Evolutionary conservation across 2,888 invertebrate species (phyloP), one percentile per base, ranked within the genome.

Genomic region (Belgica antarctica): DNA sequence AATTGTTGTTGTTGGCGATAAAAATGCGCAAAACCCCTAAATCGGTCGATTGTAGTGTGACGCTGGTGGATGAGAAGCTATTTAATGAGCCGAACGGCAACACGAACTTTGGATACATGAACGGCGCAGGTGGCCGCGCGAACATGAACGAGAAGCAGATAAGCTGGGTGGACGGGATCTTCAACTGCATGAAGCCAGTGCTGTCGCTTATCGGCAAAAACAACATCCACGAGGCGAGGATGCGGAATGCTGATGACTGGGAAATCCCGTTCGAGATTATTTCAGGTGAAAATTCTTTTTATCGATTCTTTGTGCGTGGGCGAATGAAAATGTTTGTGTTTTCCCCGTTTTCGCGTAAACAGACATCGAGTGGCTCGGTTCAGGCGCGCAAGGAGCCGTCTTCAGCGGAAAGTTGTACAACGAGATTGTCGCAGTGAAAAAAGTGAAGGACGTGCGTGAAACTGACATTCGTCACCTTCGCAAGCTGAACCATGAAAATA

Each of bases 311-410:
- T 12, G 12, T 34, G 34, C 34, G 34, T 34, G 7, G 34, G 12
- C 12, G 34, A 7, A 12, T 34, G 12, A 34, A 7, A 34, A 34
- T 19, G 31, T 25, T 47, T 36, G 15, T 17, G 19, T 15, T 34
- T 34, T 46, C 8, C n/a, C n/a, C n/a, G n/a, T n/a, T n/a, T n/a
- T n/a, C n/a, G n/a, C n/a, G n/a, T n/a, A n/a, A n/a, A n/a, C 81
- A 1, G 92, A 95, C 75, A 82, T 97, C 70, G 86, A 91, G 75
- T 97, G 93, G 87, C 81, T 98, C 70, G 97, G 96, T 0, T 91
- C 94, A 71, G 98, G 98, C 0, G 96, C 96, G 3, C 97, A 98
- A 79, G 97, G 97, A 3, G 92, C 94, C 0, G 97, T 98, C 0
- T 97, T 93, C 80, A 88, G 90, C 69, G 97, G 96, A 0, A 88